Percentiles rank a stretch among this genome's conserved stretches.
These are phyloP conservation scores for Channa argus DNA, from an alignment of 2,113 vertebrate genomes.

Conservation along the genomic window DNA sequence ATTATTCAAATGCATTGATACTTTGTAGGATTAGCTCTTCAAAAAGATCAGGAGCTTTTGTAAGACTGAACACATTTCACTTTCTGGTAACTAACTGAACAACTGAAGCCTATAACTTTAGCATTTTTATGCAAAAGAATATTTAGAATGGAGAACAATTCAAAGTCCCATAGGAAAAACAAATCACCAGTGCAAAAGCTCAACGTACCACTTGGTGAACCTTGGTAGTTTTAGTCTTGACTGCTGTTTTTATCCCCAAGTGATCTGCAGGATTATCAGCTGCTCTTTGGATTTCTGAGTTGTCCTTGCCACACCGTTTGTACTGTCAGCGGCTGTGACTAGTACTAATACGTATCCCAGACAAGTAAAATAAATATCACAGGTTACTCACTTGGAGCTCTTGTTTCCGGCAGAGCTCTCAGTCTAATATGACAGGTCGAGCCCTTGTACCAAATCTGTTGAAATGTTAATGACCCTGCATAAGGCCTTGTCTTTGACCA, in stretches of 20 bases:
- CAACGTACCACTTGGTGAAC: neutral
- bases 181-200: conserved; percentile 21
- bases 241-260: neutral
- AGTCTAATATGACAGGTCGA: conserved; percentile 15
- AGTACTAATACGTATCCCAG: no score
- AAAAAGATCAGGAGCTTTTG: conserved; percentile 11
- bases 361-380: no score
- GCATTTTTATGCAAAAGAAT: conserved; percentile 5
- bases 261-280: conserved; percentile 11
- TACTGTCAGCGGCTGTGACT: no score
- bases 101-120: neutral
- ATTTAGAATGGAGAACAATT: neutral
- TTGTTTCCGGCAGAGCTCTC: conserved; percentile 5
- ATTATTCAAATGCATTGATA: conserved; percentile 50
- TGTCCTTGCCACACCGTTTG: neutral
- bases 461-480: conserved; percentile 46
- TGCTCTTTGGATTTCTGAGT: neutral
- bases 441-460: conserved; percentile 35
- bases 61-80: neutral
- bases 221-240: conserved; percentile 5
- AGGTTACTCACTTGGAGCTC: neutral
- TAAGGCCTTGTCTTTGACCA: conserved; percentile 21
- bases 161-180: neutral
- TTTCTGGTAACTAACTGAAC: neutral
- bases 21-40: conserved; percentile 9